phyloP scores from a whole-genome alignment of 2,113 vertebrate species.

The Synodontis membranacea region DNA sequence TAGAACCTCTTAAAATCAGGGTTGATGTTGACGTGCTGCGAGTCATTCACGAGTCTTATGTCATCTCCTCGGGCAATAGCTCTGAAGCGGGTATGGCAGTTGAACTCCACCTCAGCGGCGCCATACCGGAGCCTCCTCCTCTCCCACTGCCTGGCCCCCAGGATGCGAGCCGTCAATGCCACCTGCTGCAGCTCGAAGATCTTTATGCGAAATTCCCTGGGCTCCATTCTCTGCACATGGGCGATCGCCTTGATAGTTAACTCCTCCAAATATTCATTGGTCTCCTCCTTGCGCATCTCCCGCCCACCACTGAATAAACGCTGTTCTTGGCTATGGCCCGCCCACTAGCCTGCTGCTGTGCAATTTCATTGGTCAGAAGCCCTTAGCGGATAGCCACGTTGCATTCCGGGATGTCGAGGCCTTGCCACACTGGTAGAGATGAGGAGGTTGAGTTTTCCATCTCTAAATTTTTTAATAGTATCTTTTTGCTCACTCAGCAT shows the following conservation, averaged over 20 bases:
- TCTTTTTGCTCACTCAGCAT: slow-evolving; percentile 78
- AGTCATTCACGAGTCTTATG: slow-evolving; percentile 77
- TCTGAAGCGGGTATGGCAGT: slow-evolving; percentile 76
- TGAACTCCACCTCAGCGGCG: slow-evolving; percentile 60
- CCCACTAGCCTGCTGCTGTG: slow-evolving; percentile 88
- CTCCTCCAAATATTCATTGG: slow-evolving; percentile 78
- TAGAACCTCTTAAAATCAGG: slow-evolving; percentile 76
- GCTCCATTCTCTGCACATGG: slow-evolving; percentile 76
- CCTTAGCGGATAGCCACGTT: slow-evolving; percentile 89
- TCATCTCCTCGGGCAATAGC: slow-evolving; percentile 76
- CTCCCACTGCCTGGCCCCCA: slow-evolving; percentile 37
- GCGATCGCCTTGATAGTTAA: slow-evolving; percentile 78
- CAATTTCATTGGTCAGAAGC: slow-evolving; percentile 91
- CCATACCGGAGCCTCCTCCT: slow-evolving; percentile 57
- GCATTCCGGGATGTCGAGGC: slow-evolving; percentile 87
- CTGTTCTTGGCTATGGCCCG: slow-evolving; percentile 83
- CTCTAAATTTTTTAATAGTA: slow-evolving; percentile 78
- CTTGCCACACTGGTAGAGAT: slow-evolving; percentile 92
- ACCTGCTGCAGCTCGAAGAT: slow-evolving; percentile 73
- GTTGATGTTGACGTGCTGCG: slow-evolving; percentile 83
- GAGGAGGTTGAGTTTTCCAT: slow-evolving; percentile 81
- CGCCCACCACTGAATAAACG: slow-evolving; percentile 83
- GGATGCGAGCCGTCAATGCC: slow-evolving; percentile 45
- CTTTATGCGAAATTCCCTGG: slow-evolving; percentile 66
- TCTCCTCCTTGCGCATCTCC: slow-evolving; percentile 77